A percentile compares a stretch with the other conserved stretches of the same genome.
Evolutionary conservation across 2,888 invertebrate species (phyloP).

Genomic region (Pandemis cinnamomeana): DNA sequence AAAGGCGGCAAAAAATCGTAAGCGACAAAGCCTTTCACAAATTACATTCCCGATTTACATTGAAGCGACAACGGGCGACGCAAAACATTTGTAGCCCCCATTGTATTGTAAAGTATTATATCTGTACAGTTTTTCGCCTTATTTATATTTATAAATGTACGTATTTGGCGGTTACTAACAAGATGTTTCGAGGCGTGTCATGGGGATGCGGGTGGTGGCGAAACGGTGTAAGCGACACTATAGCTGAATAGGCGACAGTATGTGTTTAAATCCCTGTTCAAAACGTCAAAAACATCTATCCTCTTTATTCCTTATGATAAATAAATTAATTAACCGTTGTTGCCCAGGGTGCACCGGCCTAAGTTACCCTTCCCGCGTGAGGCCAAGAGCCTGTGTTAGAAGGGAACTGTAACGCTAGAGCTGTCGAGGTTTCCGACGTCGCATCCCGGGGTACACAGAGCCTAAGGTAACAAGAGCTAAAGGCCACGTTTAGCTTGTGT

Average conservation of each 20-base stretch:
- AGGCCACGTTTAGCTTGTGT: no score
- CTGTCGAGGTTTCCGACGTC: no score
- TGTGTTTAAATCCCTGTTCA: no score
- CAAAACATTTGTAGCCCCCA: conserved; percentile 78
- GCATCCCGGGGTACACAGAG: no score
- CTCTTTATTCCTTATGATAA: no score
- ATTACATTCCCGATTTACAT: conserved; percentile 79
- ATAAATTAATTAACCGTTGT: no score
- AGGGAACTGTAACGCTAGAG: no score
- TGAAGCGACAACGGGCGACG: conserved; percentile 75
- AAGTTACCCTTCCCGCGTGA: no score
- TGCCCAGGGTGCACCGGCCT: no score
- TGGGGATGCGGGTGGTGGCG: conserved; percentile 48
- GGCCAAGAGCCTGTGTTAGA: no score
- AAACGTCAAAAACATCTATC: no score
- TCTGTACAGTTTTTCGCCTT: conserved; percentile 62
- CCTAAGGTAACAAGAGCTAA: no score
- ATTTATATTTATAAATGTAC: conserved; percentile 79
- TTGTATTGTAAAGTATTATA: conserved; percentile 75
- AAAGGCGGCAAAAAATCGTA: conserved; percentile 53
- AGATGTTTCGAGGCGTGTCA: conserved; percentile 73
- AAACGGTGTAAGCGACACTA: conserved; percentile 4
- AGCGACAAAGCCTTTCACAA: conserved; percentile 68
- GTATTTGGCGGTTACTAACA: conserved; percentile 80
- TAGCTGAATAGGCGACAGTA: background rate